A percentile compares a stretch with the other conserved stretches of the same genome.
These are phyloP conservation scores for Armadillidium nasatum DNA, from an alignment of 1,140 invertebrate genomes.

Conservation along the genomic window DNA sequence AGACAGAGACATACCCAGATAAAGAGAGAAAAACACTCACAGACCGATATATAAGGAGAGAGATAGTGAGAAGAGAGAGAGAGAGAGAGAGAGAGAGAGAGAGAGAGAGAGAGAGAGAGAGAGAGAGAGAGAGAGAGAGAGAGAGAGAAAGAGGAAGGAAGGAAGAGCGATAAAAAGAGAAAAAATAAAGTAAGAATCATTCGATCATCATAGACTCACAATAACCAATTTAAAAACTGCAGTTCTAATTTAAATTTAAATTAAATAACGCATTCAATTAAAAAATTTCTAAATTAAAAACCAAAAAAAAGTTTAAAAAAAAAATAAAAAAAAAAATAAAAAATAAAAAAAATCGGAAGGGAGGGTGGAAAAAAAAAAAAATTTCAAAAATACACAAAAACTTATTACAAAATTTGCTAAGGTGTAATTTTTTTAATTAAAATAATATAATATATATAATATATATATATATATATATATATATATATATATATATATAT, in stretches of 20 bases:
- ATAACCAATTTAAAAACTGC: not conserved
- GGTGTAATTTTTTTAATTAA: not conserved
- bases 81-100: not conserved
- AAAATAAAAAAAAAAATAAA: not conserved
- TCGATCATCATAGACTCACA: not conserved
- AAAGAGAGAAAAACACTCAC: too few species aligned
- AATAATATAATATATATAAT: not conserved
- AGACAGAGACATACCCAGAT: too few species aligned
- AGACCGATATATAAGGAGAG: too few species aligned
- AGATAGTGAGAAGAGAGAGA: not conserved
- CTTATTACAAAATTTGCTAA: not conserved
- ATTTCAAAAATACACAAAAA: not conserved
- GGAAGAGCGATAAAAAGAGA: not conserved
- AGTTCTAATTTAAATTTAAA: slow-evolving; percentile 3
- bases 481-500: not conserved
- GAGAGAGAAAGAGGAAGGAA: not conserved
- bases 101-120: not conserved
- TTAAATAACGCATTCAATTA: slow-evolving; percentile 8
- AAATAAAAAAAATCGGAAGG: not conserved
- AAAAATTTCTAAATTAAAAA: slow-evolving; percentile 9
- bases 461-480: not conserved
- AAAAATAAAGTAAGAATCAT: too few species aligned
- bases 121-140: not conserved
- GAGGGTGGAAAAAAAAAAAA: too few species aligned
- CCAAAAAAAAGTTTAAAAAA: too few species aligned